Conservation (phyloP, 2,113 vertebrate species). For the Pelmatolapia mariae region DNA sequence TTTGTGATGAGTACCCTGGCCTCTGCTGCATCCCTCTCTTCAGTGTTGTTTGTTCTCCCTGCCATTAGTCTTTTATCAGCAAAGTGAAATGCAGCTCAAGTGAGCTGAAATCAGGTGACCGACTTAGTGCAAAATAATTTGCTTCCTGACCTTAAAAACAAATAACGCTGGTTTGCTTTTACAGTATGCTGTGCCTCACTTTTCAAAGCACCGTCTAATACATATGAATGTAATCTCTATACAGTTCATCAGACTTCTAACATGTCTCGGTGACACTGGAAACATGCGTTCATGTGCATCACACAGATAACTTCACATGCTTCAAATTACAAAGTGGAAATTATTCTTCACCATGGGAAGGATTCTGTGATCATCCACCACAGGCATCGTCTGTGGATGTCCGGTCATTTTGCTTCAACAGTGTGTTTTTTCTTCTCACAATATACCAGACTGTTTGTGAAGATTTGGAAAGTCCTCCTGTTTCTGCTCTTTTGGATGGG, state of each 20-base stretch:
- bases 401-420: background rate
- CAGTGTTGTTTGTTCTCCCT: background rate
- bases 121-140: background rate
- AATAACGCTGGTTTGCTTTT: background rate
- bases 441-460: background rate
- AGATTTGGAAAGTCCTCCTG: background rate
- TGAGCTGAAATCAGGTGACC: background rate
- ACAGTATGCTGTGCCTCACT: background rate
- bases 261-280: background rate
- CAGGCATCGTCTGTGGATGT: background rate
- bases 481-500: background rate
- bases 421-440: background rate
- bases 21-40: background rate
- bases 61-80: background rate
- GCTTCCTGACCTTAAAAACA: background rate
- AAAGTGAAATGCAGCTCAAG: background rate
- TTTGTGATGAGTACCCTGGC: background rate
- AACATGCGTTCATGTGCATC: background rate
- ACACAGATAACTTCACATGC: background rate
- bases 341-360: background rate
- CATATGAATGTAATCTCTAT: background rate
- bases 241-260: background rate
- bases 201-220: background rate
- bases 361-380: background rate
- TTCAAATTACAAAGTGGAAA: background rate